A percentile compares a stretch with the other conserved stretches of the same genome.
Conservation (phyloP, 2,888 invertebrate genomes). For the Erebia aethiops region DNA sequence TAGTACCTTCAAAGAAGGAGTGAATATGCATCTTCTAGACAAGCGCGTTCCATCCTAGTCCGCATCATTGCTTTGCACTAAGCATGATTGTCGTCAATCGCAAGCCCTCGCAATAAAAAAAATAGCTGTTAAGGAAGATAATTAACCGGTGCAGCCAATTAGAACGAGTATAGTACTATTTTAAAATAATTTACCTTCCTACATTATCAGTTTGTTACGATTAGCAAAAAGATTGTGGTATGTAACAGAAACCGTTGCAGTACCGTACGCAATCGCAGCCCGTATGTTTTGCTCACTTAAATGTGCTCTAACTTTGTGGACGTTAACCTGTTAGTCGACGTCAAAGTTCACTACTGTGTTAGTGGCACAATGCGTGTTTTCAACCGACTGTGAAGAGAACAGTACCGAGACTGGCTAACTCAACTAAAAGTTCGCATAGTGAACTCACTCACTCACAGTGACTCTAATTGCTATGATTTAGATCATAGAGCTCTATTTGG, state of each 20-base stretch:
- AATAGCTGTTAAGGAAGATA: no score
- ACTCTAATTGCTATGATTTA: constrained; percentile 4
- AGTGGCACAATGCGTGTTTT: constrained; percentile 37
- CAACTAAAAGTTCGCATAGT: constrained; percentile 29
- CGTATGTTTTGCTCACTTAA: constrained; percentile 32
- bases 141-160: no score
- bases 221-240: background rate
- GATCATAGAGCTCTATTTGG: no score
- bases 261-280: background rate
- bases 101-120: no score
- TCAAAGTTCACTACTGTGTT: constrained; percentile 40
- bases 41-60: no score
- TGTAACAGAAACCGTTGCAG: background rate
- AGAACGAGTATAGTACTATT: no score
- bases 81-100: no score
- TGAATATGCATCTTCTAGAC: no score
- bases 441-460: background rate
- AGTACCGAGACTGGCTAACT: constrained; percentile 38
- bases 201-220: no score
- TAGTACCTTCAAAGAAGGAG: no score
- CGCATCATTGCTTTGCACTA: no score
- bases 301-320: constrained; percentile 41
- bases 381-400: constrained; percentile 39
- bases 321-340: constrained; percentile 45
- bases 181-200: no score